These are phyloP conservation scores for Leucopsar rothschildi DNA, from an alignment of 2,113 vertebrate species.

Conservation along the genomic window DNA sequence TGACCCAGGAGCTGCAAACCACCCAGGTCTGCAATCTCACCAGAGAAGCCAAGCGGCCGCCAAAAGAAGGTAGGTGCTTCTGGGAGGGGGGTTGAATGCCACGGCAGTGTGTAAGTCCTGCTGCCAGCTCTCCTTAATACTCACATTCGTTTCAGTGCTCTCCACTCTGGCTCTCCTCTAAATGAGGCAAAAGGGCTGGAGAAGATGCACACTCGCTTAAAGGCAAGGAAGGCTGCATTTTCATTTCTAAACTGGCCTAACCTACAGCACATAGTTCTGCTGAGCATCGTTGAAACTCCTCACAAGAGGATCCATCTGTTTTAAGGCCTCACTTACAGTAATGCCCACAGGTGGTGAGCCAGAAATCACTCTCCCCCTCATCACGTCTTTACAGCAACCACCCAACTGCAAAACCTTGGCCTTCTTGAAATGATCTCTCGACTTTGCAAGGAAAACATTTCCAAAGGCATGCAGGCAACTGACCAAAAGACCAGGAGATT, in stretches of 20 bases:
- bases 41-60: conserved; percentile 91
- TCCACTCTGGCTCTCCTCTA: neutral
- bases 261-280: neutral
- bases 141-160: neutral
- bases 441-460: conserved; percentile 20
- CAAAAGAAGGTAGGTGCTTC: conserved; percentile 95
- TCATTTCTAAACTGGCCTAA: neutral
- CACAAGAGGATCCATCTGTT: neutral
- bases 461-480: conserved; percentile 24
- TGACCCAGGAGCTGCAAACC: conserved; percentile 94
- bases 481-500: neutral
- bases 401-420: neutral
- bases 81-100: neutral
- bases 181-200: neutral
- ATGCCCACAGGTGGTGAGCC: neutral
- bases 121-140: neutral
- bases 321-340: neutral
- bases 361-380: neutral
- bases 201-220: neutral
- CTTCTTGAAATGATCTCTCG: neutral
- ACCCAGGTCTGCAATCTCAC: conserved; percentile 97
- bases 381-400: neutral
- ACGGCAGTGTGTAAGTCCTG: neutral
- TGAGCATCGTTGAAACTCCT: neutral
- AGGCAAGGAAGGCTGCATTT: neutral